These are phyloP conservation scores for Boloria euphrosyne DNA, from an alignment of 2,888 invertebrate genomes.

Conservation along the genomic window DNA sequence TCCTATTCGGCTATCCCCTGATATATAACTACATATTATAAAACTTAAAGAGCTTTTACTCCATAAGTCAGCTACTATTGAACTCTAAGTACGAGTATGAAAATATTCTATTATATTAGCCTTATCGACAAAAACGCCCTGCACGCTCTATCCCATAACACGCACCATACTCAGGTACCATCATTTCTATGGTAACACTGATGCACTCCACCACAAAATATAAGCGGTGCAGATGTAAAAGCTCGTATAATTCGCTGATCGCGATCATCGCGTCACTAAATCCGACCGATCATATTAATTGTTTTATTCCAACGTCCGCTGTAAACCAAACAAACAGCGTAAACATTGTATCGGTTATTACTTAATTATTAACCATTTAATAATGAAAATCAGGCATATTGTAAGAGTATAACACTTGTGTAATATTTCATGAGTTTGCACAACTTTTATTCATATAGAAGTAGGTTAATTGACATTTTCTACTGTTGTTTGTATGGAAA, in stretches of 20 bases:
- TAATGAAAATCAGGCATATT: conserved; percentile 30
- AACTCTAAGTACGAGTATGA: too few species aligned
- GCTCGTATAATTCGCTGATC: conserved; percentile 50
- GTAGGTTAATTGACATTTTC: conserved; percentile 13
- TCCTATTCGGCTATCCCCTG: too few species aligned
- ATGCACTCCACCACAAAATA: conserved; percentile 47
- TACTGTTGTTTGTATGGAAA: conserved; percentile 11
- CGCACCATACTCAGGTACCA: conserved; percentile 4
- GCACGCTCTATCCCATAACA: conserved; percentile 21
- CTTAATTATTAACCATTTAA: conserved; percentile 43
- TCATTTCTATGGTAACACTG: conserved; percentile 32
- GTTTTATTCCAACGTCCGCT: conserved; percentile 36
- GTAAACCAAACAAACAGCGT: conserved; percentile 23
- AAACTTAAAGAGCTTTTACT: too few species aligned
- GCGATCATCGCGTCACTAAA: conserved; percentile 40
- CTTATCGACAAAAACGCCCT: too few species aligned
- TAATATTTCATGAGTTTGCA: conserved; percentile 8
- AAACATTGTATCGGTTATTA: conserved; percentile 35
- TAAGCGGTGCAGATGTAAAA: conserved; percentile 54
- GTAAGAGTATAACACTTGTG: conserved; percentile 9
- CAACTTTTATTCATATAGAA: conserved; percentile 8
- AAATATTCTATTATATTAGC: too few species aligned
- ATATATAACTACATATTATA: too few species aligned
- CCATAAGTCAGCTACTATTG: too few species aligned
- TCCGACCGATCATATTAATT: conserved; percentile 48